Evolutionary conservation across 1,140 invertebrate genomes (phyloP).

Genomic region (Pectinophora gossypiella): DNA sequence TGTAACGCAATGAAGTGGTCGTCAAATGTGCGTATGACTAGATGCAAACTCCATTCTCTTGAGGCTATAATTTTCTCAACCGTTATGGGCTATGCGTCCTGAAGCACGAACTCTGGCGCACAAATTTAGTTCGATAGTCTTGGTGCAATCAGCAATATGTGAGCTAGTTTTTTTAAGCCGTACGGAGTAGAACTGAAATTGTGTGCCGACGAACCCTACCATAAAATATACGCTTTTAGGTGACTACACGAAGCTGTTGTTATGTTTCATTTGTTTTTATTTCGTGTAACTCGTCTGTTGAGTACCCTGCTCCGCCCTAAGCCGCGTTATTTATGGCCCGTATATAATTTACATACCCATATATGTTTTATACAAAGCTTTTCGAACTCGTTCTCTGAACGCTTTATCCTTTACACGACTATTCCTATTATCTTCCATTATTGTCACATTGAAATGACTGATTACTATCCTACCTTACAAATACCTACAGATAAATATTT

Average conservation of each 20-base stretch:
- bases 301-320: slow-evolving; percentile 59
- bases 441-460: slow-evolving; percentile 53
- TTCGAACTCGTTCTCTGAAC: slow-evolving; percentile 46
- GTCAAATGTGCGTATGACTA: slow-evolving; percentile 59
- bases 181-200: slow-evolving; percentile 47
- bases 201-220: slow-evolving; percentile 44
- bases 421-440: slow-evolving; percentile 43
- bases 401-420: slow-evolving; percentile 49
- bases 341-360: slow-evolving; percentile 40
- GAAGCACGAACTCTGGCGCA: slow-evolving; percentile 41
- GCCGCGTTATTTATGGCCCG: slow-evolving; percentile 61
- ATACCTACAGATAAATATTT: too few species aligned
- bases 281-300: slow-evolving; percentile 46
- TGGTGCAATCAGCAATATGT: too few species aligned
- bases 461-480: too few species aligned
- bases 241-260: slow-evolving; percentile 65
- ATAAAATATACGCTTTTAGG: slow-evolving; percentile 62
- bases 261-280: slow-evolving; percentile 54
- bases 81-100: slow-evolving; percentile 53
- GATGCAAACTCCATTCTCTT: slow-evolving; percentile 52
- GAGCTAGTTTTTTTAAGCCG: too few species aligned
- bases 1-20: slow-evolving; percentile 68
- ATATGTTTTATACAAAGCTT: slow-evolving; percentile 54
- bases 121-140: slow-evolving; percentile 37
- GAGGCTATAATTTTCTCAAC: slow-evolving; percentile 37